Percentiles rank a stretch among this genome's conserved stretches.
Conservation (phyloP, 2,113 vertebrate genomes). For the Pelusios castaneus region DNA sequence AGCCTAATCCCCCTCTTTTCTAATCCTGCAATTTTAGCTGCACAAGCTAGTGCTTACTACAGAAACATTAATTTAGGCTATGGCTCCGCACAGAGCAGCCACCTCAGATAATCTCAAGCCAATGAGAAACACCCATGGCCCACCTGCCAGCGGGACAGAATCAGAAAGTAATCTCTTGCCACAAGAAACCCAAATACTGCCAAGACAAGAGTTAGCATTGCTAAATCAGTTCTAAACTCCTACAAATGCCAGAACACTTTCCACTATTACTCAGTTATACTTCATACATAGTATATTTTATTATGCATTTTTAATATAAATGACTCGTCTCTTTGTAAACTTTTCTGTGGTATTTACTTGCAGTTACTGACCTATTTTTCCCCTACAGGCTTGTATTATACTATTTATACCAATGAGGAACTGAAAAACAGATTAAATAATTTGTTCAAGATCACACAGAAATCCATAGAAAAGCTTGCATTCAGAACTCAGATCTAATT, state of each 20-base stretch:
- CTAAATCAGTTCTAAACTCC: not conserved
- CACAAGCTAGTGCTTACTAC: not conserved
- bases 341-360: not conserved
- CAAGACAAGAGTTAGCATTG: not conserved
- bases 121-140: not conserved
- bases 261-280: not conserved
- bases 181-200: not conserved
- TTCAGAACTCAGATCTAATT: not conserved
- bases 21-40: not conserved
- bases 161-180: not conserved
- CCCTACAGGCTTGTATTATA: not conserved
- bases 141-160: not conserved
- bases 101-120: not conserved
- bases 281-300: not conserved
- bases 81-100: not conserved
- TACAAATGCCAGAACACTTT: not conserved
- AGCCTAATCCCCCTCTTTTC: not conserved
- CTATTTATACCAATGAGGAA: not conserved
- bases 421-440: not conserved
- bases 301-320: rapidly evolving
- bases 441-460: not conserved
- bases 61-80: not conserved
- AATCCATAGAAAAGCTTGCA: not conserved
- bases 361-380: not conserved
- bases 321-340: not conserved